A percentile compares a stretch with the other conserved stretches of the same genome.
These are phyloP conservation scores for Ischnura elegans DNA, from an alignment of 2,888 invertebrate genomes.

Conservation along the genomic window DNA sequence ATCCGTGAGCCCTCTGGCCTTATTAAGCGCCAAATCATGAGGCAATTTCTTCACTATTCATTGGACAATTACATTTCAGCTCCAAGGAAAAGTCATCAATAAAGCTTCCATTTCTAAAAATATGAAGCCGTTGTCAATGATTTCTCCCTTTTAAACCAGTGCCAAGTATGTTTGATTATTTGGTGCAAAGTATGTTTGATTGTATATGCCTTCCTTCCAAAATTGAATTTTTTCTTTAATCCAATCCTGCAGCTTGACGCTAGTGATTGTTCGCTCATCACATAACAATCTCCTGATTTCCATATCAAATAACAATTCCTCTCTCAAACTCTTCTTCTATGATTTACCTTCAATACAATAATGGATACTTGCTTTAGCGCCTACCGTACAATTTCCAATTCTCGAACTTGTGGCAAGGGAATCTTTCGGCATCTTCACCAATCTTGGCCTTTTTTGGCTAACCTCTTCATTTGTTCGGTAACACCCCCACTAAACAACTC, in stretches of 20 bases:
- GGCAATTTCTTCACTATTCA: neutral
- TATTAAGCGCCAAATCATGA: neutral
- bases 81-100: neutral
- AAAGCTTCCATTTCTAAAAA: neutral
- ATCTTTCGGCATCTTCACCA: neutral
- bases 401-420: neutral
- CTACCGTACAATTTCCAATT: neutral
- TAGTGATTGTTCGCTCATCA: neutral
- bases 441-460: neutral
- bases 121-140: neutral
- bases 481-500: neutral
- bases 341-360: neutral
- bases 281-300: neutral
- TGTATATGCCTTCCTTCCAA: neutral
- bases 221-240: neutral
- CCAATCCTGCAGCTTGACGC: neutral
- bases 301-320: neutral
- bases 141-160: neutral
- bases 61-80: neutral
- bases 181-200: neutral
- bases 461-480: neutral
- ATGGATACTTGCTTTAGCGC: neutral
- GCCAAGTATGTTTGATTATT: neutral
- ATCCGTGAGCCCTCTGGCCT: too few relatives aligned
- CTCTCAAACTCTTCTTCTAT: neutral